Conservation (phyloP, 2,797 vertebrate genomes). For the Valencia hispanica region DNA sequence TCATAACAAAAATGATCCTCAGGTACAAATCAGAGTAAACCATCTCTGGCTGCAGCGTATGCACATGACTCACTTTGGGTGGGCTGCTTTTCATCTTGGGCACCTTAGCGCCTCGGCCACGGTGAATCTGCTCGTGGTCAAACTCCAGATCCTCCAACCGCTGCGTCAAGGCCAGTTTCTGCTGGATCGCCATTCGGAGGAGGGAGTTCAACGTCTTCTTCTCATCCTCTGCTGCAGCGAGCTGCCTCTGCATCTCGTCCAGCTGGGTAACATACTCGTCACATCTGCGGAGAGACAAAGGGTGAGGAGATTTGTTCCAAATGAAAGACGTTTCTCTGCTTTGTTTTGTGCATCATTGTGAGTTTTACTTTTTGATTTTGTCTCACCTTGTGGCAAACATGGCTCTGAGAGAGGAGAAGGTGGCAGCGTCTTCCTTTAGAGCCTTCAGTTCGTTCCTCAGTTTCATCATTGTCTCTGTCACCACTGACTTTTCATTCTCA, state of each 20-base stretch:
- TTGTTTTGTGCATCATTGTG: neutral
- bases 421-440: slow-evolving; percentile 97
- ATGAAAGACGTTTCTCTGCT: neutral
- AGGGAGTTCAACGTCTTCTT: slow-evolving; percentile 99
- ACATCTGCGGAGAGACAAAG: slow-evolving; percentile 79
- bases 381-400: slow-evolving; percentile 98
- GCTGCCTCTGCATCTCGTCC: slow-evolving; percentile 99
- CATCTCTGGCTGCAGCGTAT: too few species aligned
- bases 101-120: slow-evolving; percentile 91
- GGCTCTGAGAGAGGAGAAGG: slow-evolving; percentile 97
- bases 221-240: slow-evolving; percentile 98
- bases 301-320: neutral
- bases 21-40: neutral
- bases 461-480: slow-evolving; percentile 99
- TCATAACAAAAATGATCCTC: neutral
- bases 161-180: slow-evolving; percentile 97
- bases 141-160: slow-evolving; percentile 98
- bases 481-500: slow-evolving; percentile 97
- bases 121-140: slow-evolving; percentile 93
- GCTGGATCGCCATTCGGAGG: slow-evolving; percentile 98
- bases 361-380: neutral
- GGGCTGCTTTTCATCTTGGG: slow-evolving; percentile 93
- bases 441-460: slow-evolving; percentile 97
- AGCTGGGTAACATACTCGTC: slow-evolving; percentile 97
- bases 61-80: slow-evolving; percentile 96